Evolutionary conservation across 1,140 invertebrate species (phyloP), one percentile per base, ranked within the genome.

Genomic region (Drosophila athabasca): DNA sequence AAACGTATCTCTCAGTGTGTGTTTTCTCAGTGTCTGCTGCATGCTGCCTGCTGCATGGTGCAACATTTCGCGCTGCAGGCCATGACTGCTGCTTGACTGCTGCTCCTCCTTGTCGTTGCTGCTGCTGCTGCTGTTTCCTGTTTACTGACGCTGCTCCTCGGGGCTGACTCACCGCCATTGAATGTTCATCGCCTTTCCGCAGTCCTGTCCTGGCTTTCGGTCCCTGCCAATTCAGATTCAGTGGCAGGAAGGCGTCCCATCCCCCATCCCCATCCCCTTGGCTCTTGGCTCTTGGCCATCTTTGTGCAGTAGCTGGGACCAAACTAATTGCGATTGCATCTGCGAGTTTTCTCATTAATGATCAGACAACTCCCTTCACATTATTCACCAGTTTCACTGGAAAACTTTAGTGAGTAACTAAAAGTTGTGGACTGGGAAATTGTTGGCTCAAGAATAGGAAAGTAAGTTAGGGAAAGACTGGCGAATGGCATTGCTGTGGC

Each of bases 1-100:
- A 55, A 31, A 41, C 53, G 45, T 41, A 15, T 24, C 15, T 13
- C 17, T 31, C 15, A 26, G 26, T 59, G 55, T 57, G 64, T 60
- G 35, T 54, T n/a, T 26, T n/a, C 29, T 35, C 45, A 11, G 31
- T 49, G 54, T 41, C 53, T 57, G 51, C 52, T 29, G 24, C 46
- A 19, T 60, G 64, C n/a, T 19, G 17, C 17, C 17, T 60, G 15
- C 45, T 49, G 50, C 57, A 64, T 78, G 83, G 74, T 85, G 82
- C 82, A 87, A 85, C 82, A 88, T 88, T 87, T 85, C 66, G 66
- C 78, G 83, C 74, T 85, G 81, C 82, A 85, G 69, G 64, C 74
- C 24, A 43, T 55, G 53, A 11, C 22, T 29, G 15, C 41, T 4
- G 45, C 17, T 19, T 55, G 15, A 45, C 48, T 22, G 24, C 9